Base-by-base conservation (phyloP, 2,113 vertebrate genomes). In the Toxotes jaculatrix region DNA sequence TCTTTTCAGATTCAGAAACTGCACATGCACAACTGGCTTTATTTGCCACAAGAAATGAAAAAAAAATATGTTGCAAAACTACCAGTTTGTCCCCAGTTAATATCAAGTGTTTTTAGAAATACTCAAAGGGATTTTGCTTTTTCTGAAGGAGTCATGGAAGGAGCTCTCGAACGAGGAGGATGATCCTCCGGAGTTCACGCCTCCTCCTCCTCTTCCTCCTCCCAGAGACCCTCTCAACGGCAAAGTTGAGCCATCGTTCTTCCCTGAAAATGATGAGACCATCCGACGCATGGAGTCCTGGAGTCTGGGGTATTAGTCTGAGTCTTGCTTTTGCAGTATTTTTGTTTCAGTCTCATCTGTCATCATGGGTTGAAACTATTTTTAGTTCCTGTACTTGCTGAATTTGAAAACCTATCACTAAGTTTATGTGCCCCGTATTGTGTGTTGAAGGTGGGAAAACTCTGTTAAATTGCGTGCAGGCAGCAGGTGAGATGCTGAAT, bases 81-180 rank as follows among this genome's bases (percentile, higher is more conserved):
- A 21, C 8, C 9, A 42, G 1, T 27, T 62, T 63, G 16, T 47
- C 17, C 42, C 53, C 12, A 8, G 32, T 16, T 19, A 19, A 13
- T 23, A 16, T 31, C 0, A 27, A 45, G 32, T 70, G 0, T 42
- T 59, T 42, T 38, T 43, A 21, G n/a, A 70, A 19, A 60, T 36
- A 42, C 56, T 75, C 4, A 62, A 36, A 31, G 7, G 4, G 4
- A 21, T 45, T 66, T 86, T 71, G 4, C 76, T 40, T 55, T 47
- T 13, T 74, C 17, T 71, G 3, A 55, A 99, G 98, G 97, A 97
- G 56, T 97, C 97, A 17, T 98, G 97, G 98, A 98, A 97, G 73
- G 97, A 97, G 83, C 95, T 97, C 14, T 98, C 98, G n/a, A 98
- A 97, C 0, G 98, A 99, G 75, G 97, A 98, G 88, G 97, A 97